Base-by-base conservation (phyloP, 2,113 vertebrate species). In the Tachysurus vachellii region DNA sequence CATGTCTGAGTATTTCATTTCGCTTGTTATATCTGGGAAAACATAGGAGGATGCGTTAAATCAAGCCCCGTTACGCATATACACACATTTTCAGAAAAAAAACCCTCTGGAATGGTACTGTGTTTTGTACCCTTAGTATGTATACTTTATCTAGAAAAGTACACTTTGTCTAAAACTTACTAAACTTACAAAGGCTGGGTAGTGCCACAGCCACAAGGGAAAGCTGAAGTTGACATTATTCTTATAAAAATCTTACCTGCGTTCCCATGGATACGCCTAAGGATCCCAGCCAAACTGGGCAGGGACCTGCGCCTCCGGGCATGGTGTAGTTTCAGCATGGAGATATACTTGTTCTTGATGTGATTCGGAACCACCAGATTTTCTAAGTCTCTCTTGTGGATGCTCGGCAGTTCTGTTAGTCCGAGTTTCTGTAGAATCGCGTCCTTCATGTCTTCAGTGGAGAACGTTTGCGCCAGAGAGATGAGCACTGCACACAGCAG, bases 281-380 rank as follows among this genome's bases (percentile, higher is more conserved):
- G 90, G 87, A 96, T 96, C 88, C 95, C 93, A 0, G 93, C 94
- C 89, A 96, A 89, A 88, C 95, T 96, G 0, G 96, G 95, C 75
- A 94, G 83, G 11, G 95, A 94, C 71, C 94, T 93, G 31, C 94
- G 93, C 82, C 93, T 95, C 86, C 95, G 93, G 57, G 92, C 90
- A 68, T 92, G 88, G 80, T 96, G 94, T 7, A 90, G 92, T 76
- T 93, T 93, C 88, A 96, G 89, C 95, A 96, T 92, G 83, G 95
- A 94, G 28, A 95, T 53, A 77, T 96, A 96, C 85, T 95, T 96
- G 91, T 85, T 94, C 92, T 89, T 94, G 54, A 96, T 28, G 1
- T 94, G 93, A 19, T 92, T 91, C 7, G 96, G 95, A 88, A 96
- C 90, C 82, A 96, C 88, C 87, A 96, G 76, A 26, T 93, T 92